Percentiles rank a stretch among this genome's conserved stretches.
Evolutionary conservation across 2,113 vertebrate genomes (phyloP).

Genomic region (Apaloderma vittatum): DNA sequence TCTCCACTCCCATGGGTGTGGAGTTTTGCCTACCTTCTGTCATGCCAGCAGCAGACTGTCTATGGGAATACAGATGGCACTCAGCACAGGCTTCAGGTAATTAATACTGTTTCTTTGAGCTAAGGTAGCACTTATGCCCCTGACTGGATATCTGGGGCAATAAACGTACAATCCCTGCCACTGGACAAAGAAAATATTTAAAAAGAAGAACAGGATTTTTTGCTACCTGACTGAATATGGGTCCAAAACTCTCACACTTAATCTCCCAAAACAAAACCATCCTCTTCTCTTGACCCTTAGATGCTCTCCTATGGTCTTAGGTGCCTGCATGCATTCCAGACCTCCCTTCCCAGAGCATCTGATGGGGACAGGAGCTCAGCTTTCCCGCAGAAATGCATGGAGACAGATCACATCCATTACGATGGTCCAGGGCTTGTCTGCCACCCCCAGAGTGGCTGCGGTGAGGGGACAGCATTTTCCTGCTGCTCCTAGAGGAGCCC

Average conservation of each 20-base stretch:
- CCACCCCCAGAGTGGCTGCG: background rate
- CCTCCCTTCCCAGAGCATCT: background rate
- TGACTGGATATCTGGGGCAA: background rate
- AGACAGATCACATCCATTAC: background rate
- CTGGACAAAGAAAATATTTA: background rate
- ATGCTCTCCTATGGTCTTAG: background rate
- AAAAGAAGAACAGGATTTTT: background rate
- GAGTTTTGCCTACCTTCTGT: background rate
- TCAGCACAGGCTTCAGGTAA: background rate
- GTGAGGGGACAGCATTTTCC: background rate
- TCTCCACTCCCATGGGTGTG: slow-evolving; percentile 9
- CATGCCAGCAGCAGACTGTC: background rate
- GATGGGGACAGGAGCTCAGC: background rate
- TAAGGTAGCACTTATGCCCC: background rate
- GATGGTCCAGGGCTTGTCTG: background rate
- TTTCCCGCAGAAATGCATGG: background rate
- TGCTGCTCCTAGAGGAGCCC: background rate
- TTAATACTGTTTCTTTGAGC: background rate
- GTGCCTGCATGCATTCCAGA: fast-evolving
- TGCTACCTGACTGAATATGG: background rate
- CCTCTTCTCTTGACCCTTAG: background rate
- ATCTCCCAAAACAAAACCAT: background rate
- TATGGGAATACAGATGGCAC: background rate
- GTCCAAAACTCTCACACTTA: background rate
- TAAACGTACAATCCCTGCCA: background rate